Percentiles rank a stretch among this genome's conserved stretches.
phyloP scores from a whole-genome alignment of 2,888 invertebrate genomes.

The Fissipunctia ypsillon region DNA sequence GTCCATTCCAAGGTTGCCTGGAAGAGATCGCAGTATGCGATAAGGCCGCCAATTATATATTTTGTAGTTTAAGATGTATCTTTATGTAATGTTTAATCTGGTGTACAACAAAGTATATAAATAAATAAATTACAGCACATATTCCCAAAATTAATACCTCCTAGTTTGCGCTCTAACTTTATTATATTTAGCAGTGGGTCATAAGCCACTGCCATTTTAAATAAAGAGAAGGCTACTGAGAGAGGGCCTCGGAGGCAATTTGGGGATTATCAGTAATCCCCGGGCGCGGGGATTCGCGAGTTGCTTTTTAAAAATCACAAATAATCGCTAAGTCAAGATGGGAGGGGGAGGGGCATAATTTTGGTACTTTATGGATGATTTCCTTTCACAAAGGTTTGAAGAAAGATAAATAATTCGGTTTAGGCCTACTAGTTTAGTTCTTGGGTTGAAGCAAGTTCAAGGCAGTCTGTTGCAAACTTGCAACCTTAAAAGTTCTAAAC shows the following conservation, averaged over 20 bases:
- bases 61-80: too few species aligned
- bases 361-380: conserved; percentile 37
- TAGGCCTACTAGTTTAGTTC: neutral
- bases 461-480: neutral
- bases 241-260: conserved; percentile 49
- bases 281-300: conserved; percentile 39
- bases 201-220: conserved; percentile 58
- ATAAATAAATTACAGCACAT: too few species aligned
- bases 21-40: too few species aligned
- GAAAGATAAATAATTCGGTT: conserved; percentile 13
- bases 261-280: conserved; percentile 58
- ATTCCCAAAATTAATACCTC: neutral
- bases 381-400: conserved; percentile 16
- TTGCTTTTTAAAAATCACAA: conserved; percentile 59
- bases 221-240: conserved; percentile 54
- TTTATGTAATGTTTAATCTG: too few species aligned
- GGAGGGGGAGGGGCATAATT: conserved; percentile 27
- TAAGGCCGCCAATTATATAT: too few species aligned
- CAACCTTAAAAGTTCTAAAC: neutral
- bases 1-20: too few species aligned
- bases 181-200: conserved; percentile 49
- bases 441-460: neutral
- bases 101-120: too few species aligned
- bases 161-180: conserved; percentile 31
- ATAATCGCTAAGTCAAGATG: conserved; percentile 54